Evolutionary conservation across 2,113 vertebrate species (phyloP).

Genomic region (Carassius gibelio): DNA sequence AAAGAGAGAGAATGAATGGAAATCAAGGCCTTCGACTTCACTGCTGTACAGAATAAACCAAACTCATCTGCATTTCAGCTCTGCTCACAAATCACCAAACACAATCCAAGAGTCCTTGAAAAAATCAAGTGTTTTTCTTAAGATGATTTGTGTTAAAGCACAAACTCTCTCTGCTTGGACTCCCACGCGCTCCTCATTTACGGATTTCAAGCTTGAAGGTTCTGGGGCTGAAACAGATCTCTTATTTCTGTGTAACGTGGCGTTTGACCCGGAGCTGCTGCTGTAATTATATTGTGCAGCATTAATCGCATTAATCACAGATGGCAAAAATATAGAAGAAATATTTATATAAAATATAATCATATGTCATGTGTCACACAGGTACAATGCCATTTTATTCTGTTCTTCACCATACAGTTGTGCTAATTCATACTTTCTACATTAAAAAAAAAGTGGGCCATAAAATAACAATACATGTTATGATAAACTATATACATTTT

Average conservation of each 20-base stretch:
- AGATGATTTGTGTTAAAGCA: not conserved
- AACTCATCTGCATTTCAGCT: slow-evolving; percentile 27
- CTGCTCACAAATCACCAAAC: slow-evolving; percentile 32
- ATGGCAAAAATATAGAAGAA: too few relatives aligned
- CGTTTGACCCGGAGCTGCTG: too few relatives aligned
- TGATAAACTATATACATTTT: too few relatives aligned
- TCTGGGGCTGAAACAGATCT: not conserved
- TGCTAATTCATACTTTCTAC: too few relatives aligned
- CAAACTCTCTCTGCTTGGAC: not conserved
- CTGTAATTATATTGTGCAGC: not conserved
- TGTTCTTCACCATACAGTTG: too few relatives aligned
- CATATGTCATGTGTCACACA: too few relatives aligned
- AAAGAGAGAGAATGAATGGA: slow-evolving; percentile 25
- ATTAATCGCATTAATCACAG: too few relatives aligned
- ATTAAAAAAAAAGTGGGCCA: too few relatives aligned
- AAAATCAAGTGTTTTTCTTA: slow-evolving; percentile 40
- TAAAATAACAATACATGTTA: too few relatives aligned
- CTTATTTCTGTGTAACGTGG: slow-evolving; percentile 12
- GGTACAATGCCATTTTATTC: too few relatives aligned
- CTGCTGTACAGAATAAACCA: not conserved
- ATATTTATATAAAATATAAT: too few relatives aligned
- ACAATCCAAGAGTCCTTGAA: slow-evolving; percentile 31
- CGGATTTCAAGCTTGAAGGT: not conserved
- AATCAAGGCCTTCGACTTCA: slow-evolving; percentile 5
- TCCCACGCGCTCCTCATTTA: slow-evolving; percentile 5